Conservation (phyloP, 2,113 vertebrate species). For the Paedocypris sp. region DNA sequence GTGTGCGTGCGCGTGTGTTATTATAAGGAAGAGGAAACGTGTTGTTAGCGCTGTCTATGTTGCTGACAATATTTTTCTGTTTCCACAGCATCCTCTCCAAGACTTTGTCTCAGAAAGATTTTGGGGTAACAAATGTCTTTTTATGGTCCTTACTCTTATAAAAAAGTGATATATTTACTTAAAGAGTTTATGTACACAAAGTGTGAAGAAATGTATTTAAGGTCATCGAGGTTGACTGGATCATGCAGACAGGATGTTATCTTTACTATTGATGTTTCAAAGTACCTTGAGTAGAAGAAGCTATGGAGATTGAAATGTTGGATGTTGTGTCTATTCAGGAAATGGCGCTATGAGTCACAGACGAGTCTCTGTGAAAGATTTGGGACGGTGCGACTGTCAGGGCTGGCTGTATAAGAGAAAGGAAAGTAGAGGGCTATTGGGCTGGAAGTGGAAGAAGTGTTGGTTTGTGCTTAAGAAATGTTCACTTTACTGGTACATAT, state of each 20-base stretch:
- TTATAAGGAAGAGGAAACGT: constrained; percentile 6
- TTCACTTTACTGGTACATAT: constrained; percentile 76
- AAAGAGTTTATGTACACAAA: background rate
- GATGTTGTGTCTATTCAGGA: constrained; percentile 40
- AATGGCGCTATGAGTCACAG: constrained; percentile 68
- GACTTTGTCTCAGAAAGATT: background rate
- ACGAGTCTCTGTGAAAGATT: constrained; percentile 76
- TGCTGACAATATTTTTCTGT: constrained; percentile 11
- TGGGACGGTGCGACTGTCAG: constrained; percentile 71
- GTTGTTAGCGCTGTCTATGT: constrained; percentile 3
- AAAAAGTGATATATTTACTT: background rate
- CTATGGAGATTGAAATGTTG: background rate
- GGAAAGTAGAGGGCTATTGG: constrained; percentile 70
- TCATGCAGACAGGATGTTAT: background rate
- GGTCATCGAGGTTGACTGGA: background rate
- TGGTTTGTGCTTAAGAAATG: constrained; percentile 81
- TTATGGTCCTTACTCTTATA: background rate
- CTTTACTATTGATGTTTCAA: background rate
- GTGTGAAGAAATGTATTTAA: background rate
- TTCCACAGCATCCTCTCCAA: constrained; percentile 19
- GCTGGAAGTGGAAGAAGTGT: constrained; percentile 81
- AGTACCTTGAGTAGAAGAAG: background rate
- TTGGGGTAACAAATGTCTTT: constrained; percentile 3
- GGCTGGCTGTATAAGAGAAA: constrained; percentile 85
- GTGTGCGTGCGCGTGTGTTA: background rate